Evolutionary conservation across 2,797 vertebrate species (phyloP).

Genomic region (Crenuchus spilurus): DNA sequence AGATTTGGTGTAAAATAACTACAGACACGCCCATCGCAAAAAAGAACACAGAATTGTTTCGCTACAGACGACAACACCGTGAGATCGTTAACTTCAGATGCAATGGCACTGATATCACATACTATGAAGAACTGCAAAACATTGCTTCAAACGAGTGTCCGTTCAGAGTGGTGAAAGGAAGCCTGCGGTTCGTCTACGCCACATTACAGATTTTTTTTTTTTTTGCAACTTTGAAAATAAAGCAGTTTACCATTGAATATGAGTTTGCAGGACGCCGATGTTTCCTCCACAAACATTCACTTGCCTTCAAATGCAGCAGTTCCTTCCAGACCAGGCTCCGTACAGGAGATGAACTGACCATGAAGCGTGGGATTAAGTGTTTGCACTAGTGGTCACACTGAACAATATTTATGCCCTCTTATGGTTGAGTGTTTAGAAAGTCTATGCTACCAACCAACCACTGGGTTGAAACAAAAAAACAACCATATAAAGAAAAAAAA

Average conservation of each 20-base stretch:
- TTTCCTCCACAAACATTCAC: constrained; percentile 28
- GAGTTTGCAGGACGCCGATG: constrained; percentile 27
- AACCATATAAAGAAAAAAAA: constrained; percentile 65
- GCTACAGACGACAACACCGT: constrained; percentile 56
- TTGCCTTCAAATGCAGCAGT: constrained; percentile 31
- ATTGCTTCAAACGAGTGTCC: constrained; percentile 35
- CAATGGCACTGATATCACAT: constrained; percentile 47
- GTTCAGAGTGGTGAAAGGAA: constrained; percentile 18
- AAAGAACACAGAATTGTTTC: constrained; percentile 52
- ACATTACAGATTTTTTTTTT: constrained; percentile 15
- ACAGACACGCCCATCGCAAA: constrained; percentile 53
- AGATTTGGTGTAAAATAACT: constrained; percentile 48
- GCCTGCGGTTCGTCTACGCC: constrained; percentile 23
- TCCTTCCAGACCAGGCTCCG: constrained; percentile 6
- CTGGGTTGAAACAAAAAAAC: constrained; percentile 51
- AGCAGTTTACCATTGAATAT: constrained; percentile 28
- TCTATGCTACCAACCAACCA: constrained; percentile 50
- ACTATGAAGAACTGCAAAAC: constrained; percentile 43
- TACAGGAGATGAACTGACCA: constrained; percentile 21
- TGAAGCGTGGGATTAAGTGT: constrained; percentile 29
- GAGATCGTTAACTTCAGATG: constrained; percentile 48
- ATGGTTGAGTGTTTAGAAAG: constrained; percentile 45
- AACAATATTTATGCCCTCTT: constrained; percentile 53
- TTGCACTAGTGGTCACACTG: constrained; percentile 48
- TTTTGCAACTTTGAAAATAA: constrained; percentile 31